Evolutionary conservation across 2,888 invertebrate genomes (phyloP).

Genomic region (Phytoseiulus persimilis): DNA sequence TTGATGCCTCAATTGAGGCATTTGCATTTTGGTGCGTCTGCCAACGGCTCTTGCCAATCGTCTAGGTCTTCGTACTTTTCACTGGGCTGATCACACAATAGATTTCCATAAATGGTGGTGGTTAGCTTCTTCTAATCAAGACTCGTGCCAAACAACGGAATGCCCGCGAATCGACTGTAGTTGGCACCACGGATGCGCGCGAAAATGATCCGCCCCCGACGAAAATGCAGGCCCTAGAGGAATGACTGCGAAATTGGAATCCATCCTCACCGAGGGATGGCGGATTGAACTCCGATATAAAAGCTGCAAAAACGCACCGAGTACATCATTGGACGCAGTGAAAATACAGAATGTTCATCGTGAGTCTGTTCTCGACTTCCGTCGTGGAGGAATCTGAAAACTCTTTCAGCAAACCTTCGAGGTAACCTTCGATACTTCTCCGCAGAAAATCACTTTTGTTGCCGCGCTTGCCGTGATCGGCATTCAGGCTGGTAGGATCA

Average conservation of each 20-base stretch:
- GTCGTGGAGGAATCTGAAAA: not conserved
- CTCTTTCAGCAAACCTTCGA: not conserved
- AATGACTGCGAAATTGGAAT: not conserved
- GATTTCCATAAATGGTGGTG: not conserved
- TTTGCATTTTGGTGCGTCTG: not conserved
- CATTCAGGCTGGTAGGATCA: not conserved
- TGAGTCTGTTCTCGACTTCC: not conserved
- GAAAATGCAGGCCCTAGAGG: not conserved
- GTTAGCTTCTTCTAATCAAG: not conserved
- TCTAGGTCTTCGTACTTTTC: not conserved
- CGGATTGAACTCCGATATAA: not conserved
- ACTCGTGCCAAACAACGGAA: not conserved
- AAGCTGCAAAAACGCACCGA: not conserved
- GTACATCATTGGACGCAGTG: not conserved
- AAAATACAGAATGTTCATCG: not conserved
- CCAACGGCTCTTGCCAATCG: not conserved
- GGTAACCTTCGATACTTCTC: not conserved
- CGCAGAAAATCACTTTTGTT: not conserved
- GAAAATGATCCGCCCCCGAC: not conserved
- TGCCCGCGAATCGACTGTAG: not conserved
- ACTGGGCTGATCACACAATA: not conserved
- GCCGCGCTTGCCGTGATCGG: constrained; percentile 13
- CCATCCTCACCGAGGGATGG: not conserved
- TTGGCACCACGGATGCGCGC: not conserved
- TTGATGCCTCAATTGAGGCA: not conserved